These are phyloP conservation scores for Falcunculus frontatus DNA, from an alignment of 2,113 vertebrate species.

Conservation along the genomic window DNA sequence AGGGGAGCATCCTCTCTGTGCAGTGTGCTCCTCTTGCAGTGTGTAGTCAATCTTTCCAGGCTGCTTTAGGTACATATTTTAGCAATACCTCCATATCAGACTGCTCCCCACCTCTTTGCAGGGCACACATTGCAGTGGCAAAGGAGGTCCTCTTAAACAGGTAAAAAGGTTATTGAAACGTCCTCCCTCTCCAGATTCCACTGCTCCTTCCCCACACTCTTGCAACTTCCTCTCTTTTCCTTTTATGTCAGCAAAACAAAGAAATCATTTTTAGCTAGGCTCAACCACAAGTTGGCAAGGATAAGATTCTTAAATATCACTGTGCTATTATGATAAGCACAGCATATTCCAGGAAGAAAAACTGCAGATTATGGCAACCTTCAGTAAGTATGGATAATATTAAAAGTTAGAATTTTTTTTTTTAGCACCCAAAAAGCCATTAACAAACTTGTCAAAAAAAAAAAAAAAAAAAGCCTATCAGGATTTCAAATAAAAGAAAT, in stretches of 20 bases:
- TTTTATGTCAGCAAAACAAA: conserved; percentile 31
- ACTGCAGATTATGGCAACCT: conserved; percentile 19
- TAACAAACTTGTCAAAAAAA: conserved; percentile 33
- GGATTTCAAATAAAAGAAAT: conserved; percentile 51
- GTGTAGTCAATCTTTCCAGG: background rate
- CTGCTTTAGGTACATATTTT: background rate
- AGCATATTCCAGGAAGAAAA: conserved; percentile 29
- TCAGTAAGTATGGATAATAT: conserved; percentile 8
- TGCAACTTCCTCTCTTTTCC: background rate
- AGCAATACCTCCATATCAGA: background rate
- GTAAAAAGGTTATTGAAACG: background rate
- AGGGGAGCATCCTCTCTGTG: background rate
- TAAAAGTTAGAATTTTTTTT: conserved; percentile 14
- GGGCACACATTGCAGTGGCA: background rate
- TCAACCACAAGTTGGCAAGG: conserved; percentile 26
- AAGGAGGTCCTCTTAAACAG: background rate
- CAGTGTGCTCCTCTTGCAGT: background rate
- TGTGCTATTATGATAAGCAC: conserved; percentile 19
- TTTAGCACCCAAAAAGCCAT: conserved; percentile 12
- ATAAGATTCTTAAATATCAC: conserved; percentile 49
- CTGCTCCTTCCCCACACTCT: background rate
- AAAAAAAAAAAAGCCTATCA: conserved; percentile 27
- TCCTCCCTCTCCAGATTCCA: background rate
- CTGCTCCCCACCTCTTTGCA: background rate
- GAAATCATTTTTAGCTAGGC: conserved; percentile 14